phyloP scores from a whole-genome alignment of 2,113 vertebrate genomes.

The Lepisosteus osseus region DNA sequence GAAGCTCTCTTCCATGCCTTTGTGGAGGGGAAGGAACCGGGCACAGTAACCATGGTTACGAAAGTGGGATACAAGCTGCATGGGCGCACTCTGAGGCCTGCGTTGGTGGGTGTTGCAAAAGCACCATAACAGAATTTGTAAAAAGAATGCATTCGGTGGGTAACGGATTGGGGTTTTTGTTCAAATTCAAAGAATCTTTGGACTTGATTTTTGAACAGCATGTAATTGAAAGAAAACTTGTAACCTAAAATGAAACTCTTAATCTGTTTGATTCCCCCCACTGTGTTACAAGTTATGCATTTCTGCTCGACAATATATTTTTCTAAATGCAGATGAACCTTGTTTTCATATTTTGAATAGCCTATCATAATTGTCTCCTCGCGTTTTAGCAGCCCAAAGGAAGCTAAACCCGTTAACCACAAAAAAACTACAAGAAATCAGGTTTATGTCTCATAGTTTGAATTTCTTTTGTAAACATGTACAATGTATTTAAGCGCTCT shows the following conservation, averaged over 20 bases:
- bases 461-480: constrained; percentile 1
- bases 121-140: constrained; percentile 56
- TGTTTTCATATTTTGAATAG: no score
- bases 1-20: constrained; percentile 89
- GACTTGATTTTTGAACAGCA: no score
- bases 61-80: constrained; percentile 96
- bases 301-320: no score
- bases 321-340: no score
- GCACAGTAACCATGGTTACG: constrained; percentile 83
- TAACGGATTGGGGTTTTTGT: constrained; percentile 18
- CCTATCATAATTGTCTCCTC: no score
- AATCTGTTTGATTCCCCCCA: no score
- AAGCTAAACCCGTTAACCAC: background rate
- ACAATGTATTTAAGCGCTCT: constrained; percentile 5
- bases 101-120: constrained; percentile 91
- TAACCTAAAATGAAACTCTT: no score
- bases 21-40: constrained; percentile 80
- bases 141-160: constrained; percentile 18
- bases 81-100: constrained; percentile 88
- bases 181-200: no score
- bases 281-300: no score
- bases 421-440: background rate
- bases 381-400: background rate
- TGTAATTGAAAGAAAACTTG: no score
- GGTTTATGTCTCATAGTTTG: constrained; percentile 1